Evolutionary conservation across 2,113 vertebrate species (phyloP).

Genomic region (Dicrurus megarhynchus): DNA sequence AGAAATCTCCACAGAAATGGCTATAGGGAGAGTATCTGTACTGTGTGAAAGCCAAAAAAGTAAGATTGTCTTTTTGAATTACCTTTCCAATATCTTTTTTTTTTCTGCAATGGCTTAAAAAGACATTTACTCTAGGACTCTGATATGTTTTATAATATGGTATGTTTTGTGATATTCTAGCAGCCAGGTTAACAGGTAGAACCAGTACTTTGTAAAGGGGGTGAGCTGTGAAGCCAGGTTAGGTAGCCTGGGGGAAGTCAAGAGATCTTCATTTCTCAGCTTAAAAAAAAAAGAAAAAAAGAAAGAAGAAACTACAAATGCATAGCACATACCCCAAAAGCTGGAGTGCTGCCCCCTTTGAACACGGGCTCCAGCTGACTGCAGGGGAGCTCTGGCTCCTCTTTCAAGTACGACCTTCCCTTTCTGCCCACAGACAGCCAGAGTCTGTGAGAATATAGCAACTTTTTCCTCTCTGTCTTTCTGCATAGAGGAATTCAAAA

Average conservation of each 20-base stretch:
- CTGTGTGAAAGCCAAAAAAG: not conserved
- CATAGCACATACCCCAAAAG: not conserved
- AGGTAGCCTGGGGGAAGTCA: not conserved
- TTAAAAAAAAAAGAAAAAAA: not conserved
- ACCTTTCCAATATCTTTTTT: not conserved
- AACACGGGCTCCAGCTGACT: not conserved
- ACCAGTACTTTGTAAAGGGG: not conserved
- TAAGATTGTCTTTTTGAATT: constrained; percentile 8
- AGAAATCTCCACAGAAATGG: constrained; percentile 13
- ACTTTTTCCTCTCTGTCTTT: not conserved
- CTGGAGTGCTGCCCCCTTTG: not conserved
- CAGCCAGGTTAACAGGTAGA: not conserved
- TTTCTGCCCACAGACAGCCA: not conserved
- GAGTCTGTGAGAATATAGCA: not conserved
- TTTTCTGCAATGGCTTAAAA: not conserved
- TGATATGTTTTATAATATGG: not conserved
- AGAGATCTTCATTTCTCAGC: not conserved
- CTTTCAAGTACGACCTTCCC: not conserved
- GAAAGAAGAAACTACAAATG: not conserved
- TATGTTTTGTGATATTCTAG: not conserved
- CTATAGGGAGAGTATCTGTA: not conserved
- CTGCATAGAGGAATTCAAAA: not conserved
- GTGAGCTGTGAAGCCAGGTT: not conserved
- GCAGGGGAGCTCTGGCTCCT: not conserved
- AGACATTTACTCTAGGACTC: not conserved